Percentiles rank a stretch among this genome's conserved stretches.
phyloP scores from a whole-genome alignment of 2,888 invertebrate species.

The Siphonodentalium dalli region DNA sequence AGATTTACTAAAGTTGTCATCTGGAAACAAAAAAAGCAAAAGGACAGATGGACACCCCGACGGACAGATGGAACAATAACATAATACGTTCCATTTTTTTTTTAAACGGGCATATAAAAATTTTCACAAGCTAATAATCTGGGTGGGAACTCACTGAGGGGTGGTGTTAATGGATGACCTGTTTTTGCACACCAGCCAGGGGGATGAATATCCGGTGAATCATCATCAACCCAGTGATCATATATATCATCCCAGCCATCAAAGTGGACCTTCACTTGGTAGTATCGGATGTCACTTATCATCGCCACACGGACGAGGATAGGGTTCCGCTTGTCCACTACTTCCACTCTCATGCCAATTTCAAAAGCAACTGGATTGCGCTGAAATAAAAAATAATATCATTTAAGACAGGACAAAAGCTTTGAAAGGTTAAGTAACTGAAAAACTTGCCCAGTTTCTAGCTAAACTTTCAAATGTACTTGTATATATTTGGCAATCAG shows the following conservation, averaged over 20 bases:
- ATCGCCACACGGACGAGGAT: constrained; percentile 86
- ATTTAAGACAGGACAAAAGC: too few species aligned
- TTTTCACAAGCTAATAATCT: too few species aligned
- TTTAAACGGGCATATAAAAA: too few species aligned
- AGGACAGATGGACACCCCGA: too few species aligned
- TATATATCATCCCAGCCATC: constrained; percentile 89
- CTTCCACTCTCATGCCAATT: constrained; percentile 85
- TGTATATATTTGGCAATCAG: too few species aligned
- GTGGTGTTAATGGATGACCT: constrained; percentile 84
- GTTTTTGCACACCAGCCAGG: constrained; percentile 90
- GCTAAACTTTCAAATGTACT: too few species aligned
- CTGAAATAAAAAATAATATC: constrained; percentile 61
- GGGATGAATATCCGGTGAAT: constrained; percentile 88
- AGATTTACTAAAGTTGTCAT: too few species aligned
- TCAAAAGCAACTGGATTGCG: constrained; percentile 81
- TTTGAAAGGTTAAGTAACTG: too few species aligned
- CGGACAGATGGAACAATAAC: too few species aligned
- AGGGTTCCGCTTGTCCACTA: constrained; percentile 80
- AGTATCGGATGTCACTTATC: constrained; percentile 76
- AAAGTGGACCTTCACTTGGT: constrained; percentile 80
- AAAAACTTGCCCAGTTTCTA: too few species aligned
- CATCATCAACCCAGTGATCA: constrained; percentile 89
- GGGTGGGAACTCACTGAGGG: constrained; percentile 70
- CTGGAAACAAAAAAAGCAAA: too few species aligned
- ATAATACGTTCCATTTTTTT: too few species aligned